Evolutionary conservation across 2,113 vertebrate genomes (phyloP), one percentile per base, ranked within the genome.

Genomic region (Cathartes aura): DNA sequence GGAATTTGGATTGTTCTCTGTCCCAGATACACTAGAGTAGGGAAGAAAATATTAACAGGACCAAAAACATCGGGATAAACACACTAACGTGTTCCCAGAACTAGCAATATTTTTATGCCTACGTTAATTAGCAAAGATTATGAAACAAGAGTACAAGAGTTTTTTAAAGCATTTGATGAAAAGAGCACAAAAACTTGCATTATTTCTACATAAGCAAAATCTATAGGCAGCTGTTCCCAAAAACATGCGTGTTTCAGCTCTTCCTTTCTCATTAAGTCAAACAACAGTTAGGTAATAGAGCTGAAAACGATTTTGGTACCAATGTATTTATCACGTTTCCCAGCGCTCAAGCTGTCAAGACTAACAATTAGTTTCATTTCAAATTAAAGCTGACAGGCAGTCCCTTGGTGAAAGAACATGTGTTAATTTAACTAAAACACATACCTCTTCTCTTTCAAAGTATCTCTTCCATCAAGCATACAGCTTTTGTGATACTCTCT

Each of bases 371-470:
- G 95, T 94, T 95, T 96, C 72, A 85, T 89, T 83, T 92, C 94
- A 98, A 98, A 99, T 97, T 96, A 97, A 96, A 97, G 94, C 70
- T 96, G 98, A 98, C 98, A 98, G 96, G 97, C 97, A 92, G 87
- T 98, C 97, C 95, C 98, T 94, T 71, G 98, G 97, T 96, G 96
- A 98, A 90, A 94, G 92, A 97, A 98, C 97, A 96, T 43, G 89
- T 97, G 97, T 96, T 98, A 97, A 98, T 97, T 97, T 42, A 84
- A 97, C 86, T 66, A 89, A 96, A 89, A 76, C 80, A 85, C 80
- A 66, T 55, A 73, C 32, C 8, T 34, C 47, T 74, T 68, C 86
- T 79, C 45, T 59, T 52, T 93, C 93, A 82, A 84, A 92, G 89
- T 27, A 84, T 22, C 5, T 32, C 53, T 83, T 79, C 70, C 42